These are phyloP conservation scores for Isurus oxyrinchus DNA, from an alignment of 2,113 vertebrate species.

Conservation along the genomic window DNA sequence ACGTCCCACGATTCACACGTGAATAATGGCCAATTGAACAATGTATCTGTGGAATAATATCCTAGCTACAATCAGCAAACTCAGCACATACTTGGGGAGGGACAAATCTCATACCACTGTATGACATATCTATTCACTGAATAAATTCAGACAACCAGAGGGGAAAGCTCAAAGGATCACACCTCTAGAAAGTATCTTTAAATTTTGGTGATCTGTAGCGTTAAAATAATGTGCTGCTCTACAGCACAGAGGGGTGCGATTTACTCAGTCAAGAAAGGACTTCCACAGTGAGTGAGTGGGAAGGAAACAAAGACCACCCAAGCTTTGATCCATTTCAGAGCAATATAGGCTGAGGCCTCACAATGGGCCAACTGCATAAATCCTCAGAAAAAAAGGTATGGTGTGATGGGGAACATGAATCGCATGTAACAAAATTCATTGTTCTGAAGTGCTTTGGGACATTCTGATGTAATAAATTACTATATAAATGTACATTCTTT, in stretches of 20 bases:
- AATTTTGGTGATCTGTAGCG: not conserved
- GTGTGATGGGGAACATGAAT: not conserved
- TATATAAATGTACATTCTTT: not conserved
- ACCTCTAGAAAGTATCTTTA: not conserved
- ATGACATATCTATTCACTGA: no score
- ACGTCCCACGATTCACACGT: not conserved
- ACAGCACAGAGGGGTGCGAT: not conserved
- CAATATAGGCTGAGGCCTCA: no score
- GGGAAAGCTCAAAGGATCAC: not conserved
- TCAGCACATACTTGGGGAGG: not conserved
- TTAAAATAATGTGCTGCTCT: not conserved
- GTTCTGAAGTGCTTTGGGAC: not conserved
- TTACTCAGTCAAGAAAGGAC: not conserved
- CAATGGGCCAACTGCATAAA: not conserved
- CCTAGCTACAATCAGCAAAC: not conserved
- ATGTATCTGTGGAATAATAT: not conserved
- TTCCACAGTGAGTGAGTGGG: not conserved
- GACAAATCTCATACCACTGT: not conserved
- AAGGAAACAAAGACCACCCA: not conserved
- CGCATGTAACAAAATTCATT: not conserved
- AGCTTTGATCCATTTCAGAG: not conserved
- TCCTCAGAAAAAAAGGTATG: not conserved
- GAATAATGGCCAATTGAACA: not conserved
- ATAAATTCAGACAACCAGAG: not conserved
- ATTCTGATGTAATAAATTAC: not conserved